Evolutionary conservation across 2,113 vertebrate species (phyloP), one percentile per base, ranked within the genome.

Genomic region (Lamprologus speciosus): DNA sequence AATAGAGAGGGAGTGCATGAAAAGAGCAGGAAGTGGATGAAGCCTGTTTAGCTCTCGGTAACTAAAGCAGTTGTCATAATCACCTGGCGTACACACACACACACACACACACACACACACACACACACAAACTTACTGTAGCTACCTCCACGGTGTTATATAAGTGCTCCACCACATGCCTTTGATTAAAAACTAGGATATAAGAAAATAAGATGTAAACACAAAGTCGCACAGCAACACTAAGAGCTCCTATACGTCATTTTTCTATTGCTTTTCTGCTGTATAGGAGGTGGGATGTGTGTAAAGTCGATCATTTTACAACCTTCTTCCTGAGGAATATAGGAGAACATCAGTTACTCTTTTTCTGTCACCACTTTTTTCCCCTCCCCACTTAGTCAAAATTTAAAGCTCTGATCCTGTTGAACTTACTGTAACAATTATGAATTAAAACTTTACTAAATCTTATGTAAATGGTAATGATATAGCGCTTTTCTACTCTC

Each of bases 41-140:
- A 75, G 47, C 85, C 57, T 58, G 45, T 85, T 88, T 89, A 80
- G 86, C 54, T 80, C 73, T 60, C 51, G 73, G 86, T 88, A 88
- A 85, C 75, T 83, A 82, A 83, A 91, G 83, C 85, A 88, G 86
- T 84, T 87, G 88, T 85, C 88, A 80, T 57, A 54, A 73, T 89
- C 89, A 88, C 60, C 88, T 91, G 60, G 86, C n/a, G 4, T 37
- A 79, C 14, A 65, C 53, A 89, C 26, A 50, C 40, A n/a, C n/a
- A 50, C 17, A n/a, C 51, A 53, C 5, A 53, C 8, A 51, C 8
- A 21, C 45, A 16, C 47, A 75, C 28, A 13, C 13, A 14, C 42
- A 45, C 54, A 14, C 54, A 57, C 35, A 75, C 35, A 54, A 14
- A 28, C 75, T 26, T 58, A 58, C 47, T 89, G 81, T 80, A 63